Conservation (phyloP, 2,888 invertebrate species). For the Ditylenchus weischeri region DNA sequence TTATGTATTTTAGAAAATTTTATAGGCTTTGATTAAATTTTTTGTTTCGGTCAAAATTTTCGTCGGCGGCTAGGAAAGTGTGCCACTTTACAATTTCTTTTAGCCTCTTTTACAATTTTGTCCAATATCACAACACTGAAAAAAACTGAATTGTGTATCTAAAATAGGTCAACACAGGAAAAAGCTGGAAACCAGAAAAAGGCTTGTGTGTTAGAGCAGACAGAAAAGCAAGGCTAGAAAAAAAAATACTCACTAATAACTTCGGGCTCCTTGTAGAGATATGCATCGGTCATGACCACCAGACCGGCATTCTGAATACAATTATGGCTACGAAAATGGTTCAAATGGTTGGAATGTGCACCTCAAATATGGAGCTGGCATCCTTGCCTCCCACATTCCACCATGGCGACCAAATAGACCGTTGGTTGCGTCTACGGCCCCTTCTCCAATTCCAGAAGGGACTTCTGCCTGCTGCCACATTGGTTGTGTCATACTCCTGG, state of each 20-base stretch:
- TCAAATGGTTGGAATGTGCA: slow-evolving; percentile 14
- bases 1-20: no score
- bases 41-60: no score
- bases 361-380: slow-evolving; percentile 59
- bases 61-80: no score
- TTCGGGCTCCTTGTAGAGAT: slow-evolving; percentile 54
- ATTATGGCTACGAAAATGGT: background rate
- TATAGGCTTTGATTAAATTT: no score
- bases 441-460: slow-evolving; percentile 41
- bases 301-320: slow-evolving; percentile 57
- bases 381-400: slow-evolving; percentile 61
- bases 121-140: no score
- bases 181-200: no score
- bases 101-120: no score
- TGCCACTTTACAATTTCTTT: no score
- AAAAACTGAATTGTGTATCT: no score
- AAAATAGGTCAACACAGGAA: no score
- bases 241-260: slow-evolving; percentile 45
- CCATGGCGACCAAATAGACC: slow-evolving; percentile 57
- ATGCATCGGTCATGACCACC: slow-evolving; percentile 59
- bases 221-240: background rate
- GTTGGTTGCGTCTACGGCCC: slow-evolving; percentile 10
- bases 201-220: background rate
- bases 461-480: slow-evolving; percentile 25
- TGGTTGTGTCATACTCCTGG: slow-evolving; percentile 49